Percentiles rank a stretch among this genome's conserved stretches.
phyloP scores from a whole-genome alignment of 2,797 vertebrate species.

The Mormyrus hasselquistii region DNA sequence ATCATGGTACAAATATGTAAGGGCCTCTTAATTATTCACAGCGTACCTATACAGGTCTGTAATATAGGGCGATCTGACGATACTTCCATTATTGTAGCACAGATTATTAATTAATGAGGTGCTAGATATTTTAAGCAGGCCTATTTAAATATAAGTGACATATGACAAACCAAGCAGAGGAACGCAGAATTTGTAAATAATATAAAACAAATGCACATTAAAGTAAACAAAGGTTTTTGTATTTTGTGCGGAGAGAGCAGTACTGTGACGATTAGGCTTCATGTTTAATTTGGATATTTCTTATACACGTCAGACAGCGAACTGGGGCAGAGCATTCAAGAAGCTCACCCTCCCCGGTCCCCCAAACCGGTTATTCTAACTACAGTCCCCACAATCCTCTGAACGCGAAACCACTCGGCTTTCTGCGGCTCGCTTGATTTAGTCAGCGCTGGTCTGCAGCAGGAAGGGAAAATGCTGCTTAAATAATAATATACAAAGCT shows the following conservation, averaged over 20 bases:
- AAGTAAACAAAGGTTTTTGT: background rate
- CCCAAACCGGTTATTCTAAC: slow-evolving; percentile 31
- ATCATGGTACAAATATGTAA: background rate
- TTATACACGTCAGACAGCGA: background rate
- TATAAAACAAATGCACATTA: background rate
- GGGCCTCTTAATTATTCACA: background rate
- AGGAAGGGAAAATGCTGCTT: slow-evolving; percentile 41
- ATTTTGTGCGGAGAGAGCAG: background rate
- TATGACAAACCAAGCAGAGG: background rate
- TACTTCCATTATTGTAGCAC: background rate
- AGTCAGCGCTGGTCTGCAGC: slow-evolving; percentile 45
- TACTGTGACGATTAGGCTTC: background rate
- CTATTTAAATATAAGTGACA: background rate
- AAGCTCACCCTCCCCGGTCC: background rate
- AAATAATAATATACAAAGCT: slow-evolving; percentile 43
- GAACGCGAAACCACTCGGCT: slow-evolving; percentile 23
- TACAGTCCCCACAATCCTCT: slow-evolving; percentile 60
- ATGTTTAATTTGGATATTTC: background rate
- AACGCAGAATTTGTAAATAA: background rate
- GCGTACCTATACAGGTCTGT: background rate
- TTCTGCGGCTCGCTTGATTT: slow-evolving; percentile 45
- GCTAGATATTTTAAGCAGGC: background rate
- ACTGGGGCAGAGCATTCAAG: background rate
- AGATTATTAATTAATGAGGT: background rate
- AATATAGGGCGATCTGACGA: background rate